Percentiles rank a stretch among this genome's conserved stretches.
Conservation (phyloP, 2,797 vertebrate genomes). For the Eurystomus glaucurus region DNA sequence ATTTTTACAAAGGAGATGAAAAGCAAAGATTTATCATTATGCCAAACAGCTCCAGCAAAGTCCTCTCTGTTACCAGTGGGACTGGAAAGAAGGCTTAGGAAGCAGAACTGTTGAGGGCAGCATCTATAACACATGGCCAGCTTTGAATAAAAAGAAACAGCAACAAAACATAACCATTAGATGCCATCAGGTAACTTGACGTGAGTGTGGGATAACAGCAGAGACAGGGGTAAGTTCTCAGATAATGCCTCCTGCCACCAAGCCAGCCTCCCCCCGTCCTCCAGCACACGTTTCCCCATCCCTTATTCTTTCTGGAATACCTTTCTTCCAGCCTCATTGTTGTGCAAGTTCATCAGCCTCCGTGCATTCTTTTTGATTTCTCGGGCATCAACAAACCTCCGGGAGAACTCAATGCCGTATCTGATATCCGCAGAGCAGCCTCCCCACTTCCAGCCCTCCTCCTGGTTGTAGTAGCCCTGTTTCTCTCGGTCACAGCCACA, state of each 20-base stretch:
- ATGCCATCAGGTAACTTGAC: not conserved
- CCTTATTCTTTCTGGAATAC: slow-evolving; percentile 80
- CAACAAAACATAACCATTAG: not conserved
- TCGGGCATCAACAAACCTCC: slow-evolving; percentile 95
- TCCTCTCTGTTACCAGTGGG: not conserved
- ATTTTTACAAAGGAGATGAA: not conserved
- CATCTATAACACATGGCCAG: not conserved
- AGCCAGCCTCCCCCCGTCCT: slow-evolving; percentile 43
- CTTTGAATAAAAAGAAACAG: not conserved
- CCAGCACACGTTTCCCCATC: not conserved
- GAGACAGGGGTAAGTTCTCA: not conserved
- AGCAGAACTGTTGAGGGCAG: not conserved
- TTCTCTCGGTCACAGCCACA: slow-evolving; percentile 98
- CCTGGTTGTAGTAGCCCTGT: slow-evolving; percentile 96
- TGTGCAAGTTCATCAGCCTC: slow-evolving; percentile 99
- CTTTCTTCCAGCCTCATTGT: slow-evolving; percentile 99
- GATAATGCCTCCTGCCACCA: not conserved
- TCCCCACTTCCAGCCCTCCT: slow-evolving; percentile 99
- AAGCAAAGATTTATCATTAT: not conserved
- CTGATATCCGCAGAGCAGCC: slow-evolving; percentile 97
- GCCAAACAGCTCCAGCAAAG: not conserved
- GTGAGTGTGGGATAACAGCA: not conserved
- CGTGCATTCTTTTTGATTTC: slow-evolving; percentile 98
- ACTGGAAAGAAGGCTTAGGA: not conserved
- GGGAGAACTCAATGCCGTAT: slow-evolving; percentile 97